Evolutionary conservation across 2,888 invertebrate species (phyloP), one percentile per base, ranked within the genome.

Genomic region (Temnothorax rugatulus): DNA sequence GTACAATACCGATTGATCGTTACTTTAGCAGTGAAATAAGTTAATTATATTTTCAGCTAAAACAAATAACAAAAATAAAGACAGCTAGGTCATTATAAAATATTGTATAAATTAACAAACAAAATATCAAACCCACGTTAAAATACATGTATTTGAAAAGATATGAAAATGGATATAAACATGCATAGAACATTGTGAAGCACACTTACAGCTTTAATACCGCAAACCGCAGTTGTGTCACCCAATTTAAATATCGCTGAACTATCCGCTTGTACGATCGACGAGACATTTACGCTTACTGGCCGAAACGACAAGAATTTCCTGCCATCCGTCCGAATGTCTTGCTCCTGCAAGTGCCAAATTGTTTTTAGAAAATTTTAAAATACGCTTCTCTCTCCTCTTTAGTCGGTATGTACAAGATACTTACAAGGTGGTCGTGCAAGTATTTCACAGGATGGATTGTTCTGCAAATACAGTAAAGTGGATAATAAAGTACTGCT

Each of bases 221-320:
- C 98, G 95, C 98, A 98, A 69, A 98, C 96, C 57, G 98, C 97
- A 66, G 97, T 97, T 1, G 98, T 98, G 92, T 97, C 97, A 29
- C 98, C 98, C 91, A 98, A 96, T 95, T 97, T 97, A 0, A 97
- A 96, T 61, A 97, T 96, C 4, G 97, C 96, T 4, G 97, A 98
- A 66, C 97, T 97, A 93, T 98, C 97, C 0, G 97, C 97, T 64
- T 96, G 96, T 47, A 95, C 95, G 76, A 97, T 95, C 0, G 97
- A 96, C 74, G 96, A 96, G 29, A 96, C 95, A 92, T 97, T 97
- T 9, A 97, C 94, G 41, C 96, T 95, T 74, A 96, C 95, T 34
- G 97, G 96, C 71, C 98, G 96, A 91, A 97, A 97, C 92, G 97
- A 96, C 82, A 96, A 95, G 90, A 98, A 96, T 86, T 96, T 96